A percentile compares a stretch with the other conserved stretches of the same genome.
These are phyloP conservation scores for Seira ritae DNA, from an alignment of 2,888 invertebrate genomes.

Conservation along the genomic window DNA sequence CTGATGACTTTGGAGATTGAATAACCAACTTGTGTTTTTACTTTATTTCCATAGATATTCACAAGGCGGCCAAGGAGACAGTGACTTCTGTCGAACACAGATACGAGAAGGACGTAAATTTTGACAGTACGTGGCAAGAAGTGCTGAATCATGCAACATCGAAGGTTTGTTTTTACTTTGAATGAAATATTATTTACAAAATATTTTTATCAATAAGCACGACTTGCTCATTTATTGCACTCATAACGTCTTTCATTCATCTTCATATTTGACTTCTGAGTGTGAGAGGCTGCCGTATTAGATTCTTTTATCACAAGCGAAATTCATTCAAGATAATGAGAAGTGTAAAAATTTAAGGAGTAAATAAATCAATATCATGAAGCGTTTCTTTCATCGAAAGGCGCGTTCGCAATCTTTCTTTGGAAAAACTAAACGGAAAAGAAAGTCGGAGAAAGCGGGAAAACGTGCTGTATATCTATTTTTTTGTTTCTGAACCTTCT, in stretches of 20 bases:
- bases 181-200: slow-evolving; percentile 61
- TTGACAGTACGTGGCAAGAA: slow-evolving; percentile 98
- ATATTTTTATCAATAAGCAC: neutral
- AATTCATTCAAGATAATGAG: neutral
- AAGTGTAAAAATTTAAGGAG: neutral
- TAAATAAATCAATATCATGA: neutral
- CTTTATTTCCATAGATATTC: slow-evolving; percentile 80
- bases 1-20: too few relatives aligned
- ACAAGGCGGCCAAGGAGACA: slow-evolving; percentile 95
- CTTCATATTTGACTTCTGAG: neutral
- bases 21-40: neutral
- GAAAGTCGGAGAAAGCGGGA: neutral
- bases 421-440: neutral
- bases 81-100: slow-evolving; percentile 93
- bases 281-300: too few relatives aligned
- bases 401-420: neutral
- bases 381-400: too few relatives aligned
- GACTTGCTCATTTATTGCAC: neutral
- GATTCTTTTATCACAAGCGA: too few relatives aligned
- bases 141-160: slow-evolving; percentile 97
- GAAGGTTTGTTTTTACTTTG: too few relatives aligned
- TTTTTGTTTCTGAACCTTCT: neutral
- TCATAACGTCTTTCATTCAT: neutral
- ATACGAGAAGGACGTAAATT: slow-evolving; percentile 81
- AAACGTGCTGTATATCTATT: neutral